Conservation (phyloP, 1,140 invertebrate genomes). For the Zaprionus davidi region DNA sequence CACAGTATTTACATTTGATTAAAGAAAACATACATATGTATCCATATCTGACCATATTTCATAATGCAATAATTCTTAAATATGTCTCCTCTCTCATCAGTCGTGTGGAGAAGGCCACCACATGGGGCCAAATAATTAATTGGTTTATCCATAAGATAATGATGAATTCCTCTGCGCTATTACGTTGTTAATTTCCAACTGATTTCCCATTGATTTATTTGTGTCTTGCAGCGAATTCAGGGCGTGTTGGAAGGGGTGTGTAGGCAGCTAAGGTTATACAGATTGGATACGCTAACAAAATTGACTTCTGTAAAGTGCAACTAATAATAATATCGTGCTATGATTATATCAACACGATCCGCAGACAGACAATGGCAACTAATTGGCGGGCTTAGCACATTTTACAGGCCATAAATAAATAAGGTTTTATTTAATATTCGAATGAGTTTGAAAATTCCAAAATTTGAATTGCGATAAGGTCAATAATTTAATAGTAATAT, state of each 20-base stretch:
- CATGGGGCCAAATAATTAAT: slow-evolving; percentile 45
- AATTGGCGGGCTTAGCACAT: slow-evolving; percentile 28
- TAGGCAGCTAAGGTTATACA: slow-evolving; percentile 1
- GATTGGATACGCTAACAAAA: background rate
- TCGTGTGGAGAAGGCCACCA: background rate
- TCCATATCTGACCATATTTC: slow-evolving; percentile 56
- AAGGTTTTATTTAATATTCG: slow-evolving; percentile 4
- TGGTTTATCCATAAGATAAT: slow-evolving; percentile 14
- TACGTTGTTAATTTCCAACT: slow-evolving; percentile 3
- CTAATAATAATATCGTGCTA: slow-evolving; percentile 4
- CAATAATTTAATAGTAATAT: slow-evolving; percentile 54
- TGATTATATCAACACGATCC: slow-evolving; percentile 1
- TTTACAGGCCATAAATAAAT: slow-evolving; percentile 30
- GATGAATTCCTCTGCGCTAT: slow-evolving; percentile 22
- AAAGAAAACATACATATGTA: slow-evolving; percentile 39
- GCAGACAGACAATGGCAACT: slow-evolving; percentile 35
- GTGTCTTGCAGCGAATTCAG: background rate
- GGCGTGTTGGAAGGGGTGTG: background rate
- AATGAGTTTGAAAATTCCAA: slow-evolving; percentile 9
- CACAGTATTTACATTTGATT: slow-evolving; percentile 30
- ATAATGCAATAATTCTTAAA: slow-evolving; percentile 62
- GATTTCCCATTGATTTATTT: background rate
- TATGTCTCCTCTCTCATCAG: slow-evolving; percentile 27
- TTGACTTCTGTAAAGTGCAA: slow-evolving; percentile 19
- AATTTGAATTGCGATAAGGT: slow-evolving; percentile 66